Conservation (phyloP, 2,888 invertebrate species). For the Itoplectis maculator region DNA sequence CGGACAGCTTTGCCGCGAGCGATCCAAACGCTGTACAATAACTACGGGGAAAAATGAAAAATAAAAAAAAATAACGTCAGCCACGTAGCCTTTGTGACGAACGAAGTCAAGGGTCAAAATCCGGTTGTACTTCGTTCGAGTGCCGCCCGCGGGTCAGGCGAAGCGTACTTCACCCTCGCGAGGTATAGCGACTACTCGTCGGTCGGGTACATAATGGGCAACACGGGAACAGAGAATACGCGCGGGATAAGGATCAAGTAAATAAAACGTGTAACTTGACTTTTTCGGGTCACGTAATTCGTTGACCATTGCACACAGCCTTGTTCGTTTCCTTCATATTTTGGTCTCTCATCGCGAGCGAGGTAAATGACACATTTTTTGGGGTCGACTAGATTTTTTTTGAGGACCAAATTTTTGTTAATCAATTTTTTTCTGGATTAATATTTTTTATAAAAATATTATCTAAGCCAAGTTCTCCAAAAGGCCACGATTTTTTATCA, state of each 20-base stretch:
- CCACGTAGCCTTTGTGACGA: not conserved
- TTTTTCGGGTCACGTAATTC: constrained; percentile 7
- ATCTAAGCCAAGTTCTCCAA: too few species aligned
- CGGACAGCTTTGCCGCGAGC: not conserved
- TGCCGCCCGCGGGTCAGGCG: not conserved
- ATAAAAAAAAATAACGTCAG: not conserved
- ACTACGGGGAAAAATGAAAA: constrained; percentile 1
- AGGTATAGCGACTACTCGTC: not conserved
- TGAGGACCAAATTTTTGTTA: too few species aligned
- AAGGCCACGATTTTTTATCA: too few species aligned
- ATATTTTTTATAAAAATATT: too few species aligned
- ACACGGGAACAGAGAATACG: not conserved
- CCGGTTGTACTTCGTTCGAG: constrained; percentile 1
- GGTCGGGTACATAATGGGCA: not conserved
- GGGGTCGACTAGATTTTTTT: too few species aligned
- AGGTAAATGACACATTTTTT: too few species aligned
- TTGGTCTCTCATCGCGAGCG: not conserved
- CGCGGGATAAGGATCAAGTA: not conserved
- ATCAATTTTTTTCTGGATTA: too few species aligned
- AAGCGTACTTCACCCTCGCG: not conserved
- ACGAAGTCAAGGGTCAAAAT: constrained; percentile 19
- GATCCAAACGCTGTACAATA: not conserved
- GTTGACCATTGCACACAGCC: not conserved
- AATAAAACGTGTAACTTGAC: not conserved
- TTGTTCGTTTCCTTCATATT: not conserved